Evolutionary conservation across 2,113 vertebrate genomes (phyloP).

Genomic region (Pterocles gutturalis): DNA sequence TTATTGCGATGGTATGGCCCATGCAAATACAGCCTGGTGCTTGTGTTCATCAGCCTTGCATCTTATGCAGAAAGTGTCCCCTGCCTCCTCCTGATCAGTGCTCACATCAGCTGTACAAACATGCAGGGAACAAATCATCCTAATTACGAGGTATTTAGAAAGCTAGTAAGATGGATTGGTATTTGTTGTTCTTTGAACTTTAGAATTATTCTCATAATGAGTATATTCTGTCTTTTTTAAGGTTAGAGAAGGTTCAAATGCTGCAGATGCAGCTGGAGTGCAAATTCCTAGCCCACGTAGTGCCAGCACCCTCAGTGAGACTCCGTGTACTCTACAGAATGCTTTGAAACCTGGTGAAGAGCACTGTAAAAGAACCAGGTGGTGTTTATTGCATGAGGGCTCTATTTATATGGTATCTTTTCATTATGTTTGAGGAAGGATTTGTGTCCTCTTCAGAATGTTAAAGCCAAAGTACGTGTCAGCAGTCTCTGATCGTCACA

Average conservation of each 20-base stretch:
- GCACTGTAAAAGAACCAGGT: not conserved
- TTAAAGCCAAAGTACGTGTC: not conserved
- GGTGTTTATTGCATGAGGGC: not conserved
- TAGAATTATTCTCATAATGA: not conserved
- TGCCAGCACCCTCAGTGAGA: not conserved
- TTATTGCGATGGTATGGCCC: not conserved
- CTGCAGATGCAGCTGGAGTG: not conserved
- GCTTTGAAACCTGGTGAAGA: not conserved
- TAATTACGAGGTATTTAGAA: not conserved
- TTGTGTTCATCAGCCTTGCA: not conserved
- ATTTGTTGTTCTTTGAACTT: conserved; percentile 25
- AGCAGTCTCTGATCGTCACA: not conserved
- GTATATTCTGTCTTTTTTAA: not conserved
- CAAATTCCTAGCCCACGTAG: not conserved
- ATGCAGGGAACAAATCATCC: not conserved
- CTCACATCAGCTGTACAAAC: not conserved
- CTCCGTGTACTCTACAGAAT: not conserved
- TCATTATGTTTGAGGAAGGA: not conserved
- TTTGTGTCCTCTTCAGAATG: not conserved
- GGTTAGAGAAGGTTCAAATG: not conserved
- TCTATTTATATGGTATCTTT: not conserved
- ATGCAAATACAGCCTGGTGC: not conserved
- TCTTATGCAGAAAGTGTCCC: not conserved
- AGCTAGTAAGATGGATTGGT: not conserved
- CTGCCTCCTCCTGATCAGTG: not conserved